A percentile compares a stretch with the other conserved stretches of the same genome.
Evolutionary conservation across 1,140 invertebrate species (phyloP).

Genomic region (Globodera ellingtonae): DNA sequence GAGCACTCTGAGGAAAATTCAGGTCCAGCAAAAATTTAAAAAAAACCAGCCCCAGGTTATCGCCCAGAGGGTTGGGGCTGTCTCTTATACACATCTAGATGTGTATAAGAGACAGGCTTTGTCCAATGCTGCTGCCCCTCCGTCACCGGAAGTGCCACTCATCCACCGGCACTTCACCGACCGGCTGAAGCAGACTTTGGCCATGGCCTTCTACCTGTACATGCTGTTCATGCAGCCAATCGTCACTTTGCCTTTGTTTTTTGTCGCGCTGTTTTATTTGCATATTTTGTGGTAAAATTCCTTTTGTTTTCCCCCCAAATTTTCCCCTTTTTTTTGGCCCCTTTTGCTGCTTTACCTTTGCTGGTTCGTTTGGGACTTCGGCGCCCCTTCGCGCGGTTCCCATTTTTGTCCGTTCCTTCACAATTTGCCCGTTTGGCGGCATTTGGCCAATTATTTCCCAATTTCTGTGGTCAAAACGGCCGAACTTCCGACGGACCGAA

Average conservation of each 20-base stretch:
- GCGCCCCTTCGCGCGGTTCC: constrained; percentile 1
- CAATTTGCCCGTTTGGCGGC: constrained; percentile 37
- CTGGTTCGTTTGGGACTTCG: constrained; percentile 17
- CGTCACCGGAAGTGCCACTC: not conserved
- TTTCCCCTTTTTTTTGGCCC: not conserved
- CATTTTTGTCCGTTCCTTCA: not conserved
- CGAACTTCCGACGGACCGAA: constrained; percentile 66
- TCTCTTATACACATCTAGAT: too few relatives aligned
- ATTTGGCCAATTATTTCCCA: constrained; percentile 67
- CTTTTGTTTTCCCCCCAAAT: not conserved
- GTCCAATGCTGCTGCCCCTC: not conserved
- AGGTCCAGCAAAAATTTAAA: too few relatives aligned
- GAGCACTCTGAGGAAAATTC: too few relatives aligned
- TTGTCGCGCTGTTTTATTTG: not conserved
- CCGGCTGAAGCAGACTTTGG: constrained; percentile 20
- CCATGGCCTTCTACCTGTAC: constrained; percentile 9
- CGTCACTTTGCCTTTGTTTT: not conserved
- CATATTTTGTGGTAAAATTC: constrained; percentile 17
- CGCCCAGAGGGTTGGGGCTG: too few relatives aligned
- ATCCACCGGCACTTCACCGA: not conserved
- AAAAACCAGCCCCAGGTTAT: too few relatives aligned
- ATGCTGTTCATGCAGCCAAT: constrained; percentile 20
- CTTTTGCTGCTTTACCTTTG: constrained; percentile 16
- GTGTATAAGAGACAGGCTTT: too few relatives aligned
- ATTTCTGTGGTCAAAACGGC: constrained; percentile 66